A percentile compares a stretch with the other conserved stretches of the same genome.
Conservation (phyloP, 2,888 invertebrate genomes). For the Drosophila sordidula region DNA sequence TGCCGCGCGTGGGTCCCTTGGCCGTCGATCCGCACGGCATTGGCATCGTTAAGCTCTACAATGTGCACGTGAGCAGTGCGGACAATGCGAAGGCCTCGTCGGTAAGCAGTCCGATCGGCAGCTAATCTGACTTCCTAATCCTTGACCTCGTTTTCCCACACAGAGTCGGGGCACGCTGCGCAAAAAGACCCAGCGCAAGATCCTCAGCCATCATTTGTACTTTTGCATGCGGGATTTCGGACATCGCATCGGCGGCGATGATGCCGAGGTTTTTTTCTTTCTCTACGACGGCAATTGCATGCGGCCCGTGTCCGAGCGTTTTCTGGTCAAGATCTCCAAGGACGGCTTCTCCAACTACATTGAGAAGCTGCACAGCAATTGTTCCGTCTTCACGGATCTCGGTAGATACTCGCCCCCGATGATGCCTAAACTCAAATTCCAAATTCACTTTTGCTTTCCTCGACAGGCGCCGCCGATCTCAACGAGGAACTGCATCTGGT, state of each 20-base stretch:
- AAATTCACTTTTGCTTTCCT: background rate
- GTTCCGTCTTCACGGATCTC: slow-evolving; percentile 93
- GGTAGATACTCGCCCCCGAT: slow-evolving; percentile 84
- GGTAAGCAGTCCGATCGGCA: slow-evolving; percentile 86
- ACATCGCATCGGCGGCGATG: slow-evolving; percentile 94
- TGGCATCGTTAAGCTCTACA: slow-evolving; percentile 94
- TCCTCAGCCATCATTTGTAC: slow-evolving; percentile 91
- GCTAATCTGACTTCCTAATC: background rate
- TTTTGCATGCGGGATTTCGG: slow-evolving; percentile 96
- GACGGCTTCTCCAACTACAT: slow-evolving; percentile 96
- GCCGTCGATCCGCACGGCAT: slow-evolving; percentile 96
- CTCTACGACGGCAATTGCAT: slow-evolving; percentile 89
- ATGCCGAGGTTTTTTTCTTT: slow-evolving; percentile 95
- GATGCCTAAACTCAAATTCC: background rate
- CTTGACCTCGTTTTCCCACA: background rate
- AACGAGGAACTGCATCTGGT: slow-evolving; percentile 94
- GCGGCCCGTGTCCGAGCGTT: slow-evolving; percentile 94
- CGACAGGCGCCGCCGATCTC: slow-evolving; percentile 91
- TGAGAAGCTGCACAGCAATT: slow-evolving; percentile 94
- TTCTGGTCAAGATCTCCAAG: slow-evolving; percentile 94
- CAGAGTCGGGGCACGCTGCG: slow-evolving; percentile 85
- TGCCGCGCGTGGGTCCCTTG: slow-evolving; percentile 94
- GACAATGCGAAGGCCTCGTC: slow-evolving; percentile 89
- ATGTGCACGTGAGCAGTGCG: slow-evolving; percentile 91
- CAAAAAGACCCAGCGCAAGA: slow-evolving; percentile 83